Evolutionary conservation across 2,888 invertebrate species (phyloP), one percentile per base, ranked within the genome.

Genomic region (Pachydiplax longipennis): DNA sequence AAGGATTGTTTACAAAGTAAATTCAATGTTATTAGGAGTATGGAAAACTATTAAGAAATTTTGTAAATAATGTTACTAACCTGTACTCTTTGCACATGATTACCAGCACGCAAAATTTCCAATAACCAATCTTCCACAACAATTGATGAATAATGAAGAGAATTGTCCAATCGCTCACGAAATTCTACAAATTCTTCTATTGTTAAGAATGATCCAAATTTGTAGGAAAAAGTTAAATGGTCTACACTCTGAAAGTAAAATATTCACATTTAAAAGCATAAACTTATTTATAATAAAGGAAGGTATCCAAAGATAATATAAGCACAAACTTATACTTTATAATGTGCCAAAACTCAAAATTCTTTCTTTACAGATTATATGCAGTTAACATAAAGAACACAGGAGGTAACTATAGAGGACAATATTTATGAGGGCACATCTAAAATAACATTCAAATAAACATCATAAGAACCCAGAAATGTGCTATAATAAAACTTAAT

Each of bases 201-300:
- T 95, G 99, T 98, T 92, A 97, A 96, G 94, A 99, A 99, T 81
- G 99, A 98, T 18, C 99, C 99, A 94, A 97, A 99, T 93, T 99
- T 98, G 95, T 99, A 99, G 13, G 98, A 97, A 93, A 97, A 96
- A 44, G 98, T 97, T 90, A 99, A 95, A 93, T 98, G 98, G 94
- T 99, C 99, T 87, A 98, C 96, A 93, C 98, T 97, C 97, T 98
- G 95, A 90, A 94, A 93, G 18, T 90, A 91, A 83, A 91, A 91
- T 53, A 80, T 37, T 13, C 13, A 90, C 35, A 61, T 61, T 48
- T 83, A n/a, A 3, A 10, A 44, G 44, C 4, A 44, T 18, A 53
- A 80, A n/a, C 15, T 53, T 18, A 13, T 18, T 18, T 18, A 18
- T 48, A 82, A 80, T 25, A 87, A 90, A 61, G n/a, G 12, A 3